A percentile compares a stretch with the other conserved stretches of the same genome.
Evolutionary conservation across 2,113 vertebrate genomes (phyloP).

Genomic region (Hemibagrus wyckioides): DNA sequence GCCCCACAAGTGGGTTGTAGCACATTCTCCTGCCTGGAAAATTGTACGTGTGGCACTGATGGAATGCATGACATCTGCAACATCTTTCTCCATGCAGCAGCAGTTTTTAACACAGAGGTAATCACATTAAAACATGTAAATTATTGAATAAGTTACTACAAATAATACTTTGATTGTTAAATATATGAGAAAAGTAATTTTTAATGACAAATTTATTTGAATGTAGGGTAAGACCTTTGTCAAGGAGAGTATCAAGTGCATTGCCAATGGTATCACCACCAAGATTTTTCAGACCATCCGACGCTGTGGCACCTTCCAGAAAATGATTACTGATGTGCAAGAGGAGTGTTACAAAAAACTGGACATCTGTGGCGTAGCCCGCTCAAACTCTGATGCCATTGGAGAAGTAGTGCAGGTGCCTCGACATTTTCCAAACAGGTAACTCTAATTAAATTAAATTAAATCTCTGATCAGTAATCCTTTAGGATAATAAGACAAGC

Average conservation of each 20-base stretch:
- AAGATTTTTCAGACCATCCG: constrained; percentile 91
- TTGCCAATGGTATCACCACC: constrained; percentile 82
- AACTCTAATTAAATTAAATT: background rate
- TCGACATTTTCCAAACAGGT: constrained; percentile 91
- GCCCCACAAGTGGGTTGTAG: constrained; percentile 90
- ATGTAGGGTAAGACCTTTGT: constrained; percentile 92
- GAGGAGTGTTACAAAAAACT: constrained; percentile 92
- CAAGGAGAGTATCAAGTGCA: constrained; percentile 94
- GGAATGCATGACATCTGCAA: constrained; percentile 96
- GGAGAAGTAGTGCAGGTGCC: constrained; percentile 92
- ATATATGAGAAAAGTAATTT: background rate
- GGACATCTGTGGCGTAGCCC: constrained; percentile 85
- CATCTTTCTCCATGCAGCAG: constrained; percentile 88
- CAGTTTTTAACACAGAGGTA: constrained; percentile 96
- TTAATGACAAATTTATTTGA: background rate
- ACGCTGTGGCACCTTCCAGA: constrained; percentile 91
- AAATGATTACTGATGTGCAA: constrained; percentile 93
- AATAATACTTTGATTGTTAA: background rate
- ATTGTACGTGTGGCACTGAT: constrained; percentile 93
- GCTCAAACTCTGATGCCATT: constrained; percentile 85
- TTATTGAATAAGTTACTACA: background rate
- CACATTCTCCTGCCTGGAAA: constrained; percentile 93
- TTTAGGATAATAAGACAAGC: background rate
- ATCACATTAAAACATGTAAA: background rate
- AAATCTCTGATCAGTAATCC: background rate